A percentile compares a stretch with the other conserved stretches of the same genome.
Evolutionary conservation across 2,797 vertebrate genomes (phyloP).

Genomic region (Crax fasciolata): DNA sequence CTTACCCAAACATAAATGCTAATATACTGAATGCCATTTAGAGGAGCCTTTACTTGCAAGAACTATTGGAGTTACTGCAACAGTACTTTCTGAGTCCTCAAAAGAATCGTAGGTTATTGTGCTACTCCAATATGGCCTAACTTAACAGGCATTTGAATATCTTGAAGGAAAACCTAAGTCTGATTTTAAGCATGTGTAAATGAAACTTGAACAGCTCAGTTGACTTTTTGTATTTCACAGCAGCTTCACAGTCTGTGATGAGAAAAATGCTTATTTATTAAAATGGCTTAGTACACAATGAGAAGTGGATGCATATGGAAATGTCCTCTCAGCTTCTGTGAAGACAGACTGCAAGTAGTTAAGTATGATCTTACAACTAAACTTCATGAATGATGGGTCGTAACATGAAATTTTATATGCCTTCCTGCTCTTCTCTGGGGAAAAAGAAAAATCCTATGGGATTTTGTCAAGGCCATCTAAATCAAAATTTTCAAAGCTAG

Average conservation of each 20-base stretch:
- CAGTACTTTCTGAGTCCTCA: not conserved
- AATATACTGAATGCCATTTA: not conserved
- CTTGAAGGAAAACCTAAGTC: not conserved
- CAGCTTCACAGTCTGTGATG: not conserved
- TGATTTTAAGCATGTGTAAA: not conserved
- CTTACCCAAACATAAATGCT: not conserved
- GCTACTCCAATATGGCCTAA: not conserved
- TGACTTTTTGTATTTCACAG: conserved; percentile 11
- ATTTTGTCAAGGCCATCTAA: not conserved
- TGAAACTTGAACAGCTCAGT: not conserved
- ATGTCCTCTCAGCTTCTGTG: not conserved
- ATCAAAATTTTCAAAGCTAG: not conserved
- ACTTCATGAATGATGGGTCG: not conserved
- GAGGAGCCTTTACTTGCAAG: not conserved
- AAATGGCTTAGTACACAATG: not conserved
- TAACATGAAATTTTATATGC: not conserved
- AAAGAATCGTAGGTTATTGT: not conserved
- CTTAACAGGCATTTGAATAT: not conserved
- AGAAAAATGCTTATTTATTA: not conserved
- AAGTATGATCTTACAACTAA: not conserved
- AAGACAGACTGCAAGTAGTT: not conserved
- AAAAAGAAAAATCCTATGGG: not conserved
- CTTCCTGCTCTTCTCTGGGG: not conserved
- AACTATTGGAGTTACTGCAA: not conserved
- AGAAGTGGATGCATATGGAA: not conserved